Conservation (phyloP, 2,888 invertebrate genomes). For the Conus canariensis region DNA sequence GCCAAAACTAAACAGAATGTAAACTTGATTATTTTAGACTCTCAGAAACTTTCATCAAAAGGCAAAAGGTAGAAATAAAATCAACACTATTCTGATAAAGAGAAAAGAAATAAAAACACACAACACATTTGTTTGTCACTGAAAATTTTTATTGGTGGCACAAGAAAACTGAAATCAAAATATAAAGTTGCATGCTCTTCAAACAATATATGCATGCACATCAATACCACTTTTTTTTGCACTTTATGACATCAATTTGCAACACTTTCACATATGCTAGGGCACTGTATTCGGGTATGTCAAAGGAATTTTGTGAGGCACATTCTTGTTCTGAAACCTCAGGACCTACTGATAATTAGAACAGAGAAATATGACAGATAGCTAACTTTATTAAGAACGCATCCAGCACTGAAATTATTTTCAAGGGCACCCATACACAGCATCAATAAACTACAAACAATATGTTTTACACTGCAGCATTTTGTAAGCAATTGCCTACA, state of each 20-base stretch:
- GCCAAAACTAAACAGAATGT: not conserved
- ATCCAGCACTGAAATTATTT: not conserved
- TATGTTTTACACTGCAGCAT: not conserved
- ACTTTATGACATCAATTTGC: not conserved
- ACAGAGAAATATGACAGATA: not conserved
- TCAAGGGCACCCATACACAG: not conserved
- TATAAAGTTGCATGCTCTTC: not conserved
- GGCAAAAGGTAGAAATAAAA: not conserved
- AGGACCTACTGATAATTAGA: too few species aligned
- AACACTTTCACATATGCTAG: not conserved
- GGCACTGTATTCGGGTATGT: too few species aligned
- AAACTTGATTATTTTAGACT: not conserved
- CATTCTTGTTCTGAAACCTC: not conserved
- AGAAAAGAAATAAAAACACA: conserved; percentile 12
- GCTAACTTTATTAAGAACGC: not conserved
- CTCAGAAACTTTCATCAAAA: not conserved
- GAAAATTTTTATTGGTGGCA: conserved; percentile 19
- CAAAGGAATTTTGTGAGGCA: too few species aligned
- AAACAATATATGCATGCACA: not conserved
- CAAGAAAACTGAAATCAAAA: conserved; percentile 10
- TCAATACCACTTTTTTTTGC: not conserved
- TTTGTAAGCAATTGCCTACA: not conserved
- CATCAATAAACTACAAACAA: not conserved
- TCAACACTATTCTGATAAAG: not conserved
- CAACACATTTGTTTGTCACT: conserved; percentile 9